Evolutionary conservation across 2,797 vertebrate species (phyloP).

Genomic region (Gobio occitaniae): DNA sequence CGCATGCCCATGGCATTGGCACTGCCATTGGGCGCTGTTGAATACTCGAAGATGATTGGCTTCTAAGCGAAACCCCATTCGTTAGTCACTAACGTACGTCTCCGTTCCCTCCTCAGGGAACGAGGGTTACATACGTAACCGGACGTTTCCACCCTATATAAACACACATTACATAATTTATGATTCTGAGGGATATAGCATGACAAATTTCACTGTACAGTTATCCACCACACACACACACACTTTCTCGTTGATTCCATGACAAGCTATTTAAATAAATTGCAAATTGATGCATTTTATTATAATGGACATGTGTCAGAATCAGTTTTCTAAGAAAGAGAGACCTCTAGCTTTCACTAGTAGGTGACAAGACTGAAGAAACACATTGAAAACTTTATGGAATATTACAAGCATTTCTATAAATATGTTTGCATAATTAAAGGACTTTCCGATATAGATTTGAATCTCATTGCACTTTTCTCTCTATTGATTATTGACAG

Average conservation of each 20-base stretch:
- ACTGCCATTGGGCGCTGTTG: too few relatives aligned
- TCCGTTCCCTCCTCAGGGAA: too few relatives aligned
- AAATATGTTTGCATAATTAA: background rate
- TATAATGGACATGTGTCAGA: background rate
- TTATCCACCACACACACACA: too few relatives aligned
- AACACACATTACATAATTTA: constrained; percentile 29
- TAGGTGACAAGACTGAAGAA: background rate
- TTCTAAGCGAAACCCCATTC: too few relatives aligned
- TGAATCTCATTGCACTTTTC: constrained; percentile 1
- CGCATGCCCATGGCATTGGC: too few relatives aligned
- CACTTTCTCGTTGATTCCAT: background rate
- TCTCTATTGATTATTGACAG: constrained; percentile 43
- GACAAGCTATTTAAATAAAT: background rate
- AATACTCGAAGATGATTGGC: too few relatives aligned
- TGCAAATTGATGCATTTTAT: background rate
- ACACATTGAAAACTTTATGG: background rate
- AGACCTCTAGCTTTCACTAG: background rate
- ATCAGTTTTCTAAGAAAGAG: background rate
- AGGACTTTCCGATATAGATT: constrained; percentile 16
- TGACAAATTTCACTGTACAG: background rate
- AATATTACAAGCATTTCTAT: background rate
- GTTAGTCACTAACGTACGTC: too few relatives aligned
- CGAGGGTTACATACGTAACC: too few relatives aligned
- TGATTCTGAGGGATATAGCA: background rate
- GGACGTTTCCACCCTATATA: background rate